These are phyloP conservation scores for Melanophora roralis DNA, from an alignment of 2,888 invertebrate genomes.

Conservation along the genomic window DNA sequence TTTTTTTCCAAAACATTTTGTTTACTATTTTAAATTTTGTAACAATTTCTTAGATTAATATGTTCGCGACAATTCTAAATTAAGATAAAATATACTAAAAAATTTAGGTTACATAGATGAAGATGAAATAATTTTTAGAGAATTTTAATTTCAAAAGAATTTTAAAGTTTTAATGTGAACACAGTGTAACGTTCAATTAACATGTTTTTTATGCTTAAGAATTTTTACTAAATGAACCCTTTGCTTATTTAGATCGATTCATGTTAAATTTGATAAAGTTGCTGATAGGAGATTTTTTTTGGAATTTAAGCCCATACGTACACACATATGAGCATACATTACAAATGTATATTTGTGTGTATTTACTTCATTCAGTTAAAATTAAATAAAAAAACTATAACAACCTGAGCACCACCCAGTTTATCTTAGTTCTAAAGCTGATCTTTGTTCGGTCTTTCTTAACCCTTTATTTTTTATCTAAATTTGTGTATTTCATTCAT, in stretches of 20 bases:
- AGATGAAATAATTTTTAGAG: too few species aligned
- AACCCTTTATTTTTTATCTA: slow-evolving; percentile 12
- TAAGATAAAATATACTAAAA: too few species aligned
- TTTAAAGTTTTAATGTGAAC: too few species aligned
- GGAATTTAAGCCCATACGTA: too few species aligned
- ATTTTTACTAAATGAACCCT: neutral
- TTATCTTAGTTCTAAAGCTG: neutral
- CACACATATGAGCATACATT: too few species aligned
- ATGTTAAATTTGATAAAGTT: neutral
- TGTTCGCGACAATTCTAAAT: too few species aligned
- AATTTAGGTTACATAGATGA: too few species aligned
- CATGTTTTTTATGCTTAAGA: neutral
- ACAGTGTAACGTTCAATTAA: neutral
- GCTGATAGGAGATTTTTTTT: too few species aligned
- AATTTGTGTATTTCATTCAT: slow-evolving; percentile 37
- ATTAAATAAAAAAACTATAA: slow-evolving; percentile 10
- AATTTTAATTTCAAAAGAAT: neutral
- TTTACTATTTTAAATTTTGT: too few species aligned
- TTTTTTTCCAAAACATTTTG: too few species aligned
- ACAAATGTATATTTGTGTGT: neutral
- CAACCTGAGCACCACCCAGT: slow-evolving; percentile 30
- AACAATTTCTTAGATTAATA: too few species aligned
- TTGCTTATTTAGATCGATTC: neutral
- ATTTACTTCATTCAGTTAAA: slow-evolving; percentile 40
- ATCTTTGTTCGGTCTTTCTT: neutral